Conservation (phyloP, 2,888 invertebrate genomes). For the Petrolisthes manimaculis region DNA sequence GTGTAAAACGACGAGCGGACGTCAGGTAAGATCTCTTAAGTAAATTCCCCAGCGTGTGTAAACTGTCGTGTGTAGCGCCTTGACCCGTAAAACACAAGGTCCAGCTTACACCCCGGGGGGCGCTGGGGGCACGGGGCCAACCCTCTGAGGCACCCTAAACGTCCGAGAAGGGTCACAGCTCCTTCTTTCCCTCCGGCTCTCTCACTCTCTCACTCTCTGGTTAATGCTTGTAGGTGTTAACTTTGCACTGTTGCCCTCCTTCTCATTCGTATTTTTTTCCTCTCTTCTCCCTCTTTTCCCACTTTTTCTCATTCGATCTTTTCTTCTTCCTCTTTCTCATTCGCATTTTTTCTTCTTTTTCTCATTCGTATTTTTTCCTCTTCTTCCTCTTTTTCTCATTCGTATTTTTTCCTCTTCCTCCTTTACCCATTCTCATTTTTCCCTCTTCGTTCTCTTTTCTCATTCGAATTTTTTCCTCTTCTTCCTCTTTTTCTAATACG, state of each 20-base stretch:
- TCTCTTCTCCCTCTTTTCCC: neutral
- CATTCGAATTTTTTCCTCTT: neutral
- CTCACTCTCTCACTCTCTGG: neutral
- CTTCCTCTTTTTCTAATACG: neutral
- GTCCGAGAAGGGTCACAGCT: conserved; percentile 5
- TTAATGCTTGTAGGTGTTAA: conserved; percentile 23
- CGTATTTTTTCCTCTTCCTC: neutral
- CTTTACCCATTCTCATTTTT: conserved; percentile 4
- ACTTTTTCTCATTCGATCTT: neutral
- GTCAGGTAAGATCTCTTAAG: neutral
- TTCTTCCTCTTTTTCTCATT: conserved; percentile 19
- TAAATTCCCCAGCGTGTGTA: neutral
- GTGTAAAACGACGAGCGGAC: neutral
- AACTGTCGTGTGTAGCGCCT: neutral
- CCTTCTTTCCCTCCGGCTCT: neutral
- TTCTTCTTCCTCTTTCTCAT: neutral
- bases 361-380: neutral
- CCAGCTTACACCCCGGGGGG: neutral
- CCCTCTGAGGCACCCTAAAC: conserved; percentile 14
- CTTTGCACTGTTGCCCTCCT: neutral
- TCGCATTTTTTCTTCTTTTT: neutral
- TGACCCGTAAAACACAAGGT: neutral
- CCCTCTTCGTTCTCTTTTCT: neutral
- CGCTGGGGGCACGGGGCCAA: neutral
- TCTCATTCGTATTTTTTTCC: neutral